These are phyloP conservation scores for Hylaeus volcanicus DNA, from an alignment of 1,140 invertebrate species.

Conservation along the genomic window DNA sequence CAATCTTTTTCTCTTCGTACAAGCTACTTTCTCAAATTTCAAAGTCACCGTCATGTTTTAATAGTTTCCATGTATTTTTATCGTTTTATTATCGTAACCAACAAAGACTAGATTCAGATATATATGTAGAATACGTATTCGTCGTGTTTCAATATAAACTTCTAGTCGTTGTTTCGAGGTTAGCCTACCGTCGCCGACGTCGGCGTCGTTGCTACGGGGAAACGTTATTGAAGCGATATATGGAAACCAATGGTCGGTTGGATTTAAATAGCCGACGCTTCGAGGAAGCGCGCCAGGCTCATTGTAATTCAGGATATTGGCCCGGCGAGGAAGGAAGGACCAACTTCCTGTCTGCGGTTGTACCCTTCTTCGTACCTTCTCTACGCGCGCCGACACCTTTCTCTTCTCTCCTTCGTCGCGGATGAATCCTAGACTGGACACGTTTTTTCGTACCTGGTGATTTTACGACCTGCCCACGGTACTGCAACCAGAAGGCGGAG, in stretches of 20 bases:
- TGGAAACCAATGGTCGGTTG: conserved; percentile 45
- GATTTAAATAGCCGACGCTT: conserved; percentile 73
- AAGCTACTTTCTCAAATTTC: too few species aligned
- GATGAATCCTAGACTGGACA: conserved; percentile 30
- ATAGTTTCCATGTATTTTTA: too few species aligned
- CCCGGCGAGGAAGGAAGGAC: conserved; percentile 72
- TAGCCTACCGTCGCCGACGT: too few species aligned
- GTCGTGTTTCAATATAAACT: too few species aligned
- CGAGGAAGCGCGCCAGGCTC: conserved; percentile 66
- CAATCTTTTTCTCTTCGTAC: too few species aligned
- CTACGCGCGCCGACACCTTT: conserved; percentile 27
- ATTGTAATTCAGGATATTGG: conserved; percentile 77
- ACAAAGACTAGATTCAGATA: too few species aligned
- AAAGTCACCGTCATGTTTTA: too few species aligned
- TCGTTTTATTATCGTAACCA: too few species aligned
- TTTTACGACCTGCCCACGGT: neutral
- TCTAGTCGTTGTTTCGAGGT: too few species aligned
- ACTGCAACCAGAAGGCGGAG: too few species aligned
- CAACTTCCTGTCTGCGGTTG: conserved; percentile 71
- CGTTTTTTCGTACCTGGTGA: conserved; percentile 2
- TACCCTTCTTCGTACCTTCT: conserved; percentile 38
- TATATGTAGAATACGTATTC: too few species aligned
- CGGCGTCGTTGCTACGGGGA: conserved; percentile 2
- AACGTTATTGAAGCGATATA: conserved; percentile 22
- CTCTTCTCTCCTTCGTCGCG: conserved; percentile 11